Percentiles rank a stretch among this genome's conserved stretches.
Conservation (phyloP, 2,113 vertebrate species). For the Cathartes aura region DNA sequence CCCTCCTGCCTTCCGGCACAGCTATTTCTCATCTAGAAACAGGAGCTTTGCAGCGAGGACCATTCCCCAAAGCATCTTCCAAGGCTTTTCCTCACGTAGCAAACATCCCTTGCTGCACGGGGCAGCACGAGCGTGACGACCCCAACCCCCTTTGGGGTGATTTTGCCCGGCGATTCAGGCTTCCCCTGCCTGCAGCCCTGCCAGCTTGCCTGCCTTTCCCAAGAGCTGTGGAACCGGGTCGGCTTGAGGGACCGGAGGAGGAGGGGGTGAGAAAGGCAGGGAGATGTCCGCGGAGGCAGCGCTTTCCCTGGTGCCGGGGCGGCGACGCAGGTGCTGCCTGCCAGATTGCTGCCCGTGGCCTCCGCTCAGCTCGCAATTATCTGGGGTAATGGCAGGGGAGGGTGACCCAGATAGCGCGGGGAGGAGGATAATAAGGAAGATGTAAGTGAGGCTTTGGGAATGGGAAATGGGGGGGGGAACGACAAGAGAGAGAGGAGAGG, state of each 20-base stretch:
- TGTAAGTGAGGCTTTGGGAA: neutral
- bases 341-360: constrained; percentile 30
- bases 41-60: neutral
- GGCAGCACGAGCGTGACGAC: fast-evolving
- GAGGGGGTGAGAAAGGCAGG: neutral
- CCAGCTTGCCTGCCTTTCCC: neutral
- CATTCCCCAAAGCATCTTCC: neutral
- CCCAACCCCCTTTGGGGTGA: neutral
- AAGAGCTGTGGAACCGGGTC: fast-evolving
- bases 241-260: neutral
- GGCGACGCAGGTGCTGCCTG: constrained; percentile 3
- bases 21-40: neutral
- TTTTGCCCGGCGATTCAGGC: fast-evolving
- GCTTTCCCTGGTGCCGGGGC: fast-evolving
- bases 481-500: neutral
- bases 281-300: neutral
- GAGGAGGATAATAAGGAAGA: constrained; percentile 29
- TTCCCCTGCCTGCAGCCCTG: neutral
- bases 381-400: constrained; percentile 53
- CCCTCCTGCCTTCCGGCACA: neutral
- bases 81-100: neutral
- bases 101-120: fast-evolving
- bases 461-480: neutral
- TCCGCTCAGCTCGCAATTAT: neutral
- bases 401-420: constrained; percentile 22